Percentiles rank a stretch among this genome's conserved stretches.
phyloP scores from a whole-genome alignment of 2,888 invertebrate genomes.

The Hesperia comma region DNA sequence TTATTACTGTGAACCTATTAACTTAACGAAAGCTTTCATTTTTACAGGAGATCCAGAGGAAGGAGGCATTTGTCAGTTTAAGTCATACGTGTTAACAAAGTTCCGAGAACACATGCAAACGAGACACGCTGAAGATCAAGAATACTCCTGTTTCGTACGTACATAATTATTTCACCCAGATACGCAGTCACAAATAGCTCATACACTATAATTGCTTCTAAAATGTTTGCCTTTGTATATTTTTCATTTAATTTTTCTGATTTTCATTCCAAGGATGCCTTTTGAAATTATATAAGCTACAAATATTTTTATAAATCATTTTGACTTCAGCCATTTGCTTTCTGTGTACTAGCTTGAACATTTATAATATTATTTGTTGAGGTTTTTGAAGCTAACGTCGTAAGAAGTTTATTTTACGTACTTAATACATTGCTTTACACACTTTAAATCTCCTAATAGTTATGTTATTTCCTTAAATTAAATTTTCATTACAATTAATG shows the following conservation, averaged over 20 bases:
- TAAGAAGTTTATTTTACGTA: too few species aligned
- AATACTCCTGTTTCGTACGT: slow-evolving; percentile 65
- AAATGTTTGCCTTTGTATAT: not conserved
- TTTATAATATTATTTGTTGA: not conserved
- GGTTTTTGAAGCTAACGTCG: too few species aligned
- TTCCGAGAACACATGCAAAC: slow-evolving; percentile 63
- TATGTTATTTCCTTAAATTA: too few species aligned
- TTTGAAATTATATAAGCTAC: not conserved
- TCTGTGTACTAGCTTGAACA: not conserved
- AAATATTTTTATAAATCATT: not conserved
- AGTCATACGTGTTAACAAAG: slow-evolving; percentile 64
- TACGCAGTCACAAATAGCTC: not conserved
- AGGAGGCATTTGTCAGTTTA: slow-evolving; percentile 58
- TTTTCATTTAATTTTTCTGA: not conserved
- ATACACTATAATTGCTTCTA: not conserved
- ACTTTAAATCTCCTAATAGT: too few species aligned
- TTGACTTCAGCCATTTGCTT: not conserved
- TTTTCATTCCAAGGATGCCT: not conserved
- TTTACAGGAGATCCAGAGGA: slow-evolving; percentile 44
- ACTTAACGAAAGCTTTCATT: slow-evolving; percentile 19
- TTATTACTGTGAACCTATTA: too few species aligned
- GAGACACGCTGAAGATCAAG: slow-evolving; percentile 51
- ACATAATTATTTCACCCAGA: not conserved
- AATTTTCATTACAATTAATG: not conserved
- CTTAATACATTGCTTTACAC: not conserved